phyloP scores from a whole-genome alignment of 2,797 vertebrate species.

The Etheostoma perlongum region DNA sequence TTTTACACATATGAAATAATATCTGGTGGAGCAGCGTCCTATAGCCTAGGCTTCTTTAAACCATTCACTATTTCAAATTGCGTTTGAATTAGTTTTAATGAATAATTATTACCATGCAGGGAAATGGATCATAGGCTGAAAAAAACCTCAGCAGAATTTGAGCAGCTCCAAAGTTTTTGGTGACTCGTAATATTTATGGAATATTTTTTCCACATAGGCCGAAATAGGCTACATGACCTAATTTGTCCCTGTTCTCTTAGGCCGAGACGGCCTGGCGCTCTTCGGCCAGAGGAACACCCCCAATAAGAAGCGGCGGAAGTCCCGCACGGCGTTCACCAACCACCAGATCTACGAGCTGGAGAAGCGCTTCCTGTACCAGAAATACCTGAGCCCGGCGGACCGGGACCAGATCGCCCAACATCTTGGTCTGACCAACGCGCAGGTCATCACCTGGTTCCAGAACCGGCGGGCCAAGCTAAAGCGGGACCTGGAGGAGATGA shows the following conservation, averaged over 20 bases:
- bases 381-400: constrained; percentile 92
- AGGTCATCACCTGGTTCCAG: constrained; percentile 96
- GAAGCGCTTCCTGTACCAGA: constrained; percentile 91
- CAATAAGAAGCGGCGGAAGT: constrained; percentile 89
- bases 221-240: no score
- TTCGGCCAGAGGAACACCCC: constrained; percentile 83
- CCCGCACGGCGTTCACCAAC: constrained; percentile 93
- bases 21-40: neutral
- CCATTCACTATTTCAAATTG: neutral
- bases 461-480: constrained; percentile 92
- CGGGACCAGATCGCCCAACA: constrained; percentile 91
- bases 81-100: neutral
- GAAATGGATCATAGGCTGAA: no score
- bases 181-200: neutral
- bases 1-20: neutral
- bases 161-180: neutral
- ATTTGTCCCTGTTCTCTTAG: constrained; percentile 1
- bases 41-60: no score
- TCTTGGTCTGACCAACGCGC: constrained; percentile 90
- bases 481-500: constrained; percentile 92
- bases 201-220: no score
- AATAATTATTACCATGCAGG: neutral
- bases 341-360: constrained; percentile 95
- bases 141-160: neutral
- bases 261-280: constrained; percentile 77